phyloP scores from a whole-genome alignment of 2,797 vertebrate genomes.

The Eospalax fontanierii region DNA sequence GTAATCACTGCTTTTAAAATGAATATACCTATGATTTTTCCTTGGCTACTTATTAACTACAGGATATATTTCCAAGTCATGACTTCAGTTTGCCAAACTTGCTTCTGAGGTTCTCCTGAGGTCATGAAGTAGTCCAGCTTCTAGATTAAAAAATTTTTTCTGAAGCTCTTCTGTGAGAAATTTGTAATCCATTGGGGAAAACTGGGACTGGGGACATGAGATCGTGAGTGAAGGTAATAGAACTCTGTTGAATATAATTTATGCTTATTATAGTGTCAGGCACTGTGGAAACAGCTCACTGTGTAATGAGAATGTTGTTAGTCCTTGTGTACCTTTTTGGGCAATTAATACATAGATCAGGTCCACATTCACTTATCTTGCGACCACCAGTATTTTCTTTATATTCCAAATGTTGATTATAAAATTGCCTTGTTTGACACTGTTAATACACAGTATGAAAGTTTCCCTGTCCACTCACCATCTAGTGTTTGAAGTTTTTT shows the following conservation, averaged over 20 bases:
- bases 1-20: slow-evolving; percentile 24
- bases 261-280: neutral
- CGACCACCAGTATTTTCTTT: neutral
- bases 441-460: neutral
- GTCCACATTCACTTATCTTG: neutral
- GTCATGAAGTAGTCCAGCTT: neutral
- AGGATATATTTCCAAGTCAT: neutral
- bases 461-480: neutral
- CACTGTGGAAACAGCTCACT: neutral
- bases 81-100: neutral
- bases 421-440: slow-evolving; percentile 7
- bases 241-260: neutral
- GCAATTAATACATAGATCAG: neutral
- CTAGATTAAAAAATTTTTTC: neutral
- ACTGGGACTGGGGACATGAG: neutral
- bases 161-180: neutral
- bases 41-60: neutral
- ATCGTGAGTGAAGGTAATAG: neutral
- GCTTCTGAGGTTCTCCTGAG: neutral
- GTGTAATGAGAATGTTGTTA: neutral
- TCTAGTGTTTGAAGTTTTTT: neutral
- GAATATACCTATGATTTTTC: neutral
- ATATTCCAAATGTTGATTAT: slow-evolving; percentile 1
- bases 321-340: neutral
- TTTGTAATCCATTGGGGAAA: neutral